Base-by-base conservation (phyloP, 2,888 invertebrate genomes). In the Augiades crinisus region DNA sequence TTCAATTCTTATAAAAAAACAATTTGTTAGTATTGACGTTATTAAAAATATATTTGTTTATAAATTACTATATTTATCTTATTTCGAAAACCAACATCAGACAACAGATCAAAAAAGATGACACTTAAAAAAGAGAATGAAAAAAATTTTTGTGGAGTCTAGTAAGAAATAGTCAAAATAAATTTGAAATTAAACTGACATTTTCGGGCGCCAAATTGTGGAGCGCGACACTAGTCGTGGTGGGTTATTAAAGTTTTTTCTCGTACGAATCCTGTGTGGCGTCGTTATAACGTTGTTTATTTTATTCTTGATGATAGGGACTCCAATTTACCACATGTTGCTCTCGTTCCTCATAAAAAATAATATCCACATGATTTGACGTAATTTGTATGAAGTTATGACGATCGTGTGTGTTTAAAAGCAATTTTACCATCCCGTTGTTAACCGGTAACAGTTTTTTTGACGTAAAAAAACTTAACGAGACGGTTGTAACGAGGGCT, bases 251-350 rank as follows among this genome's bases (percentile, higher is more conserved):
- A 58, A 55, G 67, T 79, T 86, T 84, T 86, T 80, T 68, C 51
- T 53, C 19, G 53, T 22, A 47, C 67, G 65, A 68, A 67, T 44
- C 69, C 70, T 72, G 75, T 70, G 70, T 72, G 70, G 69, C 70
- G 74, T 81, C 73, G 75, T 84, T 77, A 75, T 62, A 70, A 34
- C 10, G 33, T 78, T 83, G 81, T 85, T 86, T 87, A 81, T 85
- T 83, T 82, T 74, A 65, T 67, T 69, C 65, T 63, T 72, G 67
- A 69, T 74, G 70, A 76, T 77, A 78, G 80, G 76, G 77, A 72
- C 78, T 75, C 77, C 75, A 87, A 88, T 87, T 87, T 83, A 87
- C 84, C 89, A 86, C 82, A 86, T 88, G 88, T 75, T 75, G 75
- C 68, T 78, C 72, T 72, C 57, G 61, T 68, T 64, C 63, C 58